Evolutionary conservation across 2,113 vertebrate genomes (phyloP).

Genomic region (Pristiophorus japonicus): DNA sequence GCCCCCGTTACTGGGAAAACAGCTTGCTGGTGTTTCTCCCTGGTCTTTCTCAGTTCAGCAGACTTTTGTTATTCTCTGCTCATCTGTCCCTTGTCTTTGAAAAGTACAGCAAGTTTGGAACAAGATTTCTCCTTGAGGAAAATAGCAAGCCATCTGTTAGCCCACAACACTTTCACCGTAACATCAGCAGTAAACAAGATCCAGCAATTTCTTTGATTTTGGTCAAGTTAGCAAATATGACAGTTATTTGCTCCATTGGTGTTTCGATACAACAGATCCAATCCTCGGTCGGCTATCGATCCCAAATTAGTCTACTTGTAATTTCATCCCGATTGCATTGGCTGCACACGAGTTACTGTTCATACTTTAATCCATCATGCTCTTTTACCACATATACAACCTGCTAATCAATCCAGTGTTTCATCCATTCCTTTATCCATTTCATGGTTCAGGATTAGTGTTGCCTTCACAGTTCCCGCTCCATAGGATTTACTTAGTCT

Average conservation of each 20-base stretch:
- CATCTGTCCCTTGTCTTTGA: not conserved
- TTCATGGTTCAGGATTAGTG: not conserved
- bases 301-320: not conserved
- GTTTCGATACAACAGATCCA: not conserved
- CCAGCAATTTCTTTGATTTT: not conserved
- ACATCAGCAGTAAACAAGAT: too few relatives aligned
- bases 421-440: not conserved
- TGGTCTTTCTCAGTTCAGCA: not conserved
- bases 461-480: not conserved
- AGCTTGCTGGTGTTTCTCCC: not conserved
- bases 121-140: not conserved
- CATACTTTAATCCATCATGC: not conserved
- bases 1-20: not conserved
- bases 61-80: too few relatives aligned
- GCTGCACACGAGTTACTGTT: not conserved
- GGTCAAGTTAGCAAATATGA: not conserved
- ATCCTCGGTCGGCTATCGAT: not conserved
- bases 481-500: not conserved
- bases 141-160: not conserved
- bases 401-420: not conserved
- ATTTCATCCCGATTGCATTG: not conserved
- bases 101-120: not conserved
- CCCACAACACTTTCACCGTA: not conserved
- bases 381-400: not conserved
- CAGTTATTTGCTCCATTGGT: not conserved